These are phyloP conservation scores for Rhamnusium bicolor DNA, from an alignment of 2,888 invertebrate genomes.

Conservation along the genomic window DNA sequence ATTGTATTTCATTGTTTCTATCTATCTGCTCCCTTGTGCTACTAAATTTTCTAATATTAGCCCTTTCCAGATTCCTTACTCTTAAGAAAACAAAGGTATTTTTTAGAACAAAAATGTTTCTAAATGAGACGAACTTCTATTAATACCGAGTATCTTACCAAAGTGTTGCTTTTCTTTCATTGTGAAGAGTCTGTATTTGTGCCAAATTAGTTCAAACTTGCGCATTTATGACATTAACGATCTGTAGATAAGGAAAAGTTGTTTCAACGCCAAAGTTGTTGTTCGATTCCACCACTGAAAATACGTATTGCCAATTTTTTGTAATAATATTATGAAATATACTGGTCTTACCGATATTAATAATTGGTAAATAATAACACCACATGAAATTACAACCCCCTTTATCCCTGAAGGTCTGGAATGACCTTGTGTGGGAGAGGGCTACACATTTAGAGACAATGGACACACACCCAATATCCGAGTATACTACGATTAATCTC, in stretches of 20 bases:
- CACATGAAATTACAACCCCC: no score
- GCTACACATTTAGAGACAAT: no score
- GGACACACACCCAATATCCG: no score
- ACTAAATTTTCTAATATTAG: neutral
- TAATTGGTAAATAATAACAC: no score
- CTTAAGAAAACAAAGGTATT: neutral
- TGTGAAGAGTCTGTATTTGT: conserved; percentile 51
- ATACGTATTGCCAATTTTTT: no score
- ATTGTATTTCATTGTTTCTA: no score
- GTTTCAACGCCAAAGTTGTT: conserved; percentile 4
- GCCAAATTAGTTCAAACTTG: conserved; percentile 60
- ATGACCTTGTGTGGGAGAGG: no score
- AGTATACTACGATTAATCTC: no score
- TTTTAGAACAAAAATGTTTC: neutral
- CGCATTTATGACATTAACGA: conserved; percentile 57
- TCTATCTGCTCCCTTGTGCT: neutral
- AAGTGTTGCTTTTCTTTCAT: conserved; percentile 45
- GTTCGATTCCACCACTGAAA: conserved; percentile 20
- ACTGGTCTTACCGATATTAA: no score
- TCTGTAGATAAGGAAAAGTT: conserved; percentile 44
- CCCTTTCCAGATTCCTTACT: neutral
- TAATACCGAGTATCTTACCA: conserved; percentile 39
- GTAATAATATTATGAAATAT: no score
- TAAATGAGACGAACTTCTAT: conserved; percentile 3
- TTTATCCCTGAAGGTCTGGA: no score